phyloP scores from a whole-genome alignment of 2,888 invertebrate genomes.

The Byasa hedistus region DNA sequence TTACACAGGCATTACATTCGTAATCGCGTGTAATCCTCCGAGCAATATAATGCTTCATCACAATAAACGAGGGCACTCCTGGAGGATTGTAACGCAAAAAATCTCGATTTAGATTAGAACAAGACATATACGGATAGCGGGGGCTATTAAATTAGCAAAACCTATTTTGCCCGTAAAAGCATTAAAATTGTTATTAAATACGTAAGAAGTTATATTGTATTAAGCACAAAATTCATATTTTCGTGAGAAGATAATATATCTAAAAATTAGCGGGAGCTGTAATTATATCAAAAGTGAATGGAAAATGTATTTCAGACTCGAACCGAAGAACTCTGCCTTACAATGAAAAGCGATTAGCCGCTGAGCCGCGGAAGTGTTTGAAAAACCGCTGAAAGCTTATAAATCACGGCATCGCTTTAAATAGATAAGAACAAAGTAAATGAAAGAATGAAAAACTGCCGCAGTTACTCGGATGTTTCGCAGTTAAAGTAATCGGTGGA shows the following conservation, averaged over 20 bases:
- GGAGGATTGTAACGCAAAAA: conserved; percentile 8
- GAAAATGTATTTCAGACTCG: too few relatives aligned
- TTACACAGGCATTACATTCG: too few relatives aligned
- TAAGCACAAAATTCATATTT: too few relatives aligned
- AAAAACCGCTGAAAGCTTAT: conserved; percentile 27
- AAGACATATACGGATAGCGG: conserved; percentile 2
- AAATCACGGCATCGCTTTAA: conserved; percentile 30
- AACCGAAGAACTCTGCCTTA: too few relatives aligned
- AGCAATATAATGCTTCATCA: conserved; percentile 7
- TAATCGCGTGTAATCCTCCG: conserved; percentile 2
- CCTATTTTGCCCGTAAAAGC: too few relatives aligned
- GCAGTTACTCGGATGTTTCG: conserved; percentile 51
- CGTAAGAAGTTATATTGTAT: too few relatives aligned
- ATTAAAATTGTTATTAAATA: too few relatives aligned
- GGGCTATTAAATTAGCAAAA: neutral
- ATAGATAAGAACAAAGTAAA: conserved; percentile 45
- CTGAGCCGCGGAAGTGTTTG: too few relatives aligned
- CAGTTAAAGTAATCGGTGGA: conserved; percentile 65
- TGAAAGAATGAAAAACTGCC: conserved; percentile 56
- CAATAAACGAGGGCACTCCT: conserved; percentile 11
- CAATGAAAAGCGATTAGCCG: too few relatives aligned
- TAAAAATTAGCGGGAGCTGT: too few relatives aligned
- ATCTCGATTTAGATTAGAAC: neutral
- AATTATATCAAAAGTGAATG: too few relatives aligned
- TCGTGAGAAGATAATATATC: too few relatives aligned